A percentile compares a stretch with the other conserved stretches of the same genome.
Conservation (phyloP, 2,888 invertebrate species). For the Drosophila helvetica region DNA sequence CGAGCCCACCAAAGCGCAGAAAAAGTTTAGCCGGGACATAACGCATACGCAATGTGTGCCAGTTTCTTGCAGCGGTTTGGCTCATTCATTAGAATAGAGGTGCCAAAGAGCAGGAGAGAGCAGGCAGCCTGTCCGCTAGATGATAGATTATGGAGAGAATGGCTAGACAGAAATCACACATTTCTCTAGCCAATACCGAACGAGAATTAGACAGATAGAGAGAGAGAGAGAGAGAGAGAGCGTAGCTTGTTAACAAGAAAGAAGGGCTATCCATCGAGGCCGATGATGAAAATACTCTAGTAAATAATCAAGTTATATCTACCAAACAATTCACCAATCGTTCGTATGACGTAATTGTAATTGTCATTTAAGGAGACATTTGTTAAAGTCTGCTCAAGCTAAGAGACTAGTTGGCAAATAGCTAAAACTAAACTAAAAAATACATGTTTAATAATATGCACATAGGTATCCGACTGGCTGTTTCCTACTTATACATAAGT, state of each 20-base stretch:
- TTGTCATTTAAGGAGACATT: too few relatives aligned
- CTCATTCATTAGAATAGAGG: constrained; percentile 29
- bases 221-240: neutral
- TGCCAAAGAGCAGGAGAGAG: neutral
- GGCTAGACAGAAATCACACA: neutral
- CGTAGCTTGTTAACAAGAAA: neutral
- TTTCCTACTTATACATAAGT: too few relatives aligned
- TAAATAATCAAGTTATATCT: too few relatives aligned
- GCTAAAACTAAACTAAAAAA: too few relatives aligned
- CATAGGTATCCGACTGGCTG: too few relatives aligned
- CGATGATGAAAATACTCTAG: too few relatives aligned
- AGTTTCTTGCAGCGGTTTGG: constrained; percentile 37
- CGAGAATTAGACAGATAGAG: neutral
- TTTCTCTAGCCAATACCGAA: neutral
- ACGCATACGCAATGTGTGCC: constrained; percentile 65
- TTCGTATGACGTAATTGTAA: too few relatives aligned
- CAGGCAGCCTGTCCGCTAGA: neutral
- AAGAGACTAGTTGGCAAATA: too few relatives aligned
- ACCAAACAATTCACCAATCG: too few relatives aligned
- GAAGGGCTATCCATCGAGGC: neutral
- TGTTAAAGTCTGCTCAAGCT: too few relatives aligned
- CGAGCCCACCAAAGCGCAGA: constrained; percentile 24
- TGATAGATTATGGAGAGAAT: constrained; percentile 1
- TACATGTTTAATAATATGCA: too few relatives aligned
- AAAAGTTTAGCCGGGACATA: constrained; percentile 44